phyloP scores from a whole-genome alignment of 2,797 vertebrate species.

The Lutjanus campechanus region DNA sequence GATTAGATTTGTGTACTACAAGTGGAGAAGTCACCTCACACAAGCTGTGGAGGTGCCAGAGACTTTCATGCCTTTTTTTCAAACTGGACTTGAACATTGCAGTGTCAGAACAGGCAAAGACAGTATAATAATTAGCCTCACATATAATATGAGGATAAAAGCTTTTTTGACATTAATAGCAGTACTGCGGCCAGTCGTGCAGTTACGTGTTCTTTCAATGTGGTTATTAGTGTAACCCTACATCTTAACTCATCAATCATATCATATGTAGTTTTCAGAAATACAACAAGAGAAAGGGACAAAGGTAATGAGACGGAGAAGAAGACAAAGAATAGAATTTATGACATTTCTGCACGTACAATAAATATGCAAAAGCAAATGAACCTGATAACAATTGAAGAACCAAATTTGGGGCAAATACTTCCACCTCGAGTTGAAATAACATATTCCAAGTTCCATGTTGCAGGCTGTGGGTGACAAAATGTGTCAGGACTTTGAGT shows the following conservation, averaged over 20 bases:
- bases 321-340: neutral
- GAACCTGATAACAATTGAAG: neutral
- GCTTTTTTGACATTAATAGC: constrained; percentile 30
- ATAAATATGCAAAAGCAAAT: neutral
- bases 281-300: neutral
- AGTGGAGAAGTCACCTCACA: neutral
- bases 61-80: neutral
- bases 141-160: constrained; percentile 13
- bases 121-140: constrained; percentile 15
- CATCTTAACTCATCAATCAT: constrained; percentile 9
- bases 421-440: constrained; percentile 6
- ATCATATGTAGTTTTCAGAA: constrained; percentile 10
- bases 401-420: constrained; percentile 2
- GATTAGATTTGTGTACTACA: neutral
- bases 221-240: constrained; percentile 4
- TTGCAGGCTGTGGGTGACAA: constrained; percentile 15
- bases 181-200: constrained; percentile 8
- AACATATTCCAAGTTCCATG: neutral
- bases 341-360: neutral
- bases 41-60: neutral
- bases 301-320: neutral
- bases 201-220: neutral
- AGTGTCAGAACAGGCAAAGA: constrained; percentile 9
- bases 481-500: constrained; percentile 30
- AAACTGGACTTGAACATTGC: constrained; percentile 3